phyloP scores from a whole-genome alignment of 2,888 invertebrate genomes.

The Sceliomorpha sp. region DNA sequence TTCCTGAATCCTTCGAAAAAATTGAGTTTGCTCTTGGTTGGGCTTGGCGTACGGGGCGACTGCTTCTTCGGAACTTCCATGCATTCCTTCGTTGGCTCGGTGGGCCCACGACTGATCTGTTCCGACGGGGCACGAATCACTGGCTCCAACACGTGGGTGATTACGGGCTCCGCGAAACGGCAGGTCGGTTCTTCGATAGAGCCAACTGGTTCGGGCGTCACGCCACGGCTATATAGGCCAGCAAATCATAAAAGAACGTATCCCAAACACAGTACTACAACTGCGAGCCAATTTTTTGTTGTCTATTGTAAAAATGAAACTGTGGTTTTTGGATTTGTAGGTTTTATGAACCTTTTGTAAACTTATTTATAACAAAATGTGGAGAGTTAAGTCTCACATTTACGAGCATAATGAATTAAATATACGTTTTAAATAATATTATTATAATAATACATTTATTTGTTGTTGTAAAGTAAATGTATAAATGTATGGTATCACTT shows the following conservation, averaged over 20 bases:
- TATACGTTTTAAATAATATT: too few species aligned
- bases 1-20: conserved; percentile 85
- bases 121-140: conserved; percentile 9
- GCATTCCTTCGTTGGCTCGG: conserved; percentile 32
- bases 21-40: conserved; percentile 80
- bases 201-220: conserved; percentile 68
- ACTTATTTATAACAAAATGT: not conserved
- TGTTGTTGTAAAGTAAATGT: too few species aligned
- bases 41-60: conserved; percentile 76
- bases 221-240: conserved; percentile 74
- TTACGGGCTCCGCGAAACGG: conserved; percentile 74
- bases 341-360: not conserved
- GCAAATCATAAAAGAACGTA: conserved; percentile 76
- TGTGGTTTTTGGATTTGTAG: not conserved
- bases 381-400: too few species aligned
- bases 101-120: too few species aligned
- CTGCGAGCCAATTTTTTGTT: conserved; percentile 2
- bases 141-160: too few species aligned
- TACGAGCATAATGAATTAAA: too few species aligned
- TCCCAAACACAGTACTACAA: conserved; percentile 70
- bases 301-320: not conserved
- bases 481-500: too few species aligned
- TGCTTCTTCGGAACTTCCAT: conserved; percentile 18
- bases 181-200: too few species aligned
- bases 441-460: too few species aligned